These are phyloP conservation scores for Aplochiton taeniatus DNA, from an alignment of 2,797 vertebrate genomes.

Conservation along the genomic window DNA sequence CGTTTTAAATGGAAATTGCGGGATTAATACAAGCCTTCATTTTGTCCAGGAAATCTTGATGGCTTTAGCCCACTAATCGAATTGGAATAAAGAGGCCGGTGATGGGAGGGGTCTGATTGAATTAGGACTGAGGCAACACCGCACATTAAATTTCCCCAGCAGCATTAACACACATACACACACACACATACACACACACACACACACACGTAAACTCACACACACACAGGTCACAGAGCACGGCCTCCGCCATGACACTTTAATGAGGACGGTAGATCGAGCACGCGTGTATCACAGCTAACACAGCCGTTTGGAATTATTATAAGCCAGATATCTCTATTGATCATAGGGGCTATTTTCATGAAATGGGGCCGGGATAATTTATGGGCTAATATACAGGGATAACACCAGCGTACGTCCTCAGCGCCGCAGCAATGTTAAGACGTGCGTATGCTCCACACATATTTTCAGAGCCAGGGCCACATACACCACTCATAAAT, in stretches of 20 bases:
- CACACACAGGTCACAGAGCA: slow-evolving; percentile 38
- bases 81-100: slow-evolving; percentile 96
- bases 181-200: slow-evolving; percentile 5
- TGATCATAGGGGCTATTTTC: neutral
- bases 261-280: neutral
- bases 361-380: neutral
- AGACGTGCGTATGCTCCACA: neutral
- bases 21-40: slow-evolving; percentile 99
- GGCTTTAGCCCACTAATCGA: slow-evolving; percentile 98
- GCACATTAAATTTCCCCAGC: slow-evolving; percentile 89
- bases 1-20: slow-evolving; percentile 99
- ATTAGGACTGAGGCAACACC: slow-evolving; percentile 85
- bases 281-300: neutral
- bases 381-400: no score
- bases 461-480: neutral
- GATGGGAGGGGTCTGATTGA: slow-evolving; percentile 92
- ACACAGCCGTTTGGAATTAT: neutral
- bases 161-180: slow-evolving; percentile 65
- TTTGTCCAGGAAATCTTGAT: slow-evolving; percentile 98
- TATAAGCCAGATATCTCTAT: neutral
- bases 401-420: neutral
- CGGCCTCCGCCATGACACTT: slow-evolving; percentile 15
- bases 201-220: slow-evolving; percentile 35
- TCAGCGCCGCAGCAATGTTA: neutral
- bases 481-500: neutral